A percentile compares a stretch with the other conserved stretches of the same genome.
phyloP scores from a whole-genome alignment of 2,888 invertebrate species.

The Rhaphigaster nebulosa region DNA sequence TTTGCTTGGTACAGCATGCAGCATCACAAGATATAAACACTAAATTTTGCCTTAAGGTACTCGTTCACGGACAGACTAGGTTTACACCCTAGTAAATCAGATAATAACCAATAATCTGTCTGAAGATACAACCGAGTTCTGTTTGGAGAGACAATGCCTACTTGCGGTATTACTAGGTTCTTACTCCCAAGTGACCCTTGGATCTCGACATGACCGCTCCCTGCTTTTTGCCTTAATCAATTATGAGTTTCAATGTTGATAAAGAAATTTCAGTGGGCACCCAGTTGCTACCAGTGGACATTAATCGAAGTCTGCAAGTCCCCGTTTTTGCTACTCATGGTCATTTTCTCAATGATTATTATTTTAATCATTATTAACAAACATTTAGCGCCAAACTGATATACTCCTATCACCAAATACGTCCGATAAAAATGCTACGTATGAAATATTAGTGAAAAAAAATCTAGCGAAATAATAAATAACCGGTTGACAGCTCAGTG shows the following conservation, averaged over 20 bases:
- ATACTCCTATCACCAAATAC: neutral
- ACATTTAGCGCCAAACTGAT: neutral
- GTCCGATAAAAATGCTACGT: neutral
- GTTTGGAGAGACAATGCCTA: neutral
- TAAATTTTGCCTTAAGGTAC: no score
- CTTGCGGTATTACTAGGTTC: neutral
- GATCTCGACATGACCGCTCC: neutral
- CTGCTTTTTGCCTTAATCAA: neutral
- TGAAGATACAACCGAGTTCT: neutral
- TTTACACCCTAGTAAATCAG: neutral
- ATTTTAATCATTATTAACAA: conserved; percentile 7
- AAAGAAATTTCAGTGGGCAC: neutral
- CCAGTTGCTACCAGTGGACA: neutral
- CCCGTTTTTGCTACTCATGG: neutral
- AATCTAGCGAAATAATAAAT: no score
- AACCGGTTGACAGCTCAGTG: no score
- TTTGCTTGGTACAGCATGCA: no score
- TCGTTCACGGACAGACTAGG: no score
- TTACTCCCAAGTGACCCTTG: neutral
- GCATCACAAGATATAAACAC: no score
- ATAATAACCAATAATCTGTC: neutral
- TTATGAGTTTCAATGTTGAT: conserved; percentile 19
- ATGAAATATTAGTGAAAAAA: neutral
- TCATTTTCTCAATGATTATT: conserved; percentile 16
- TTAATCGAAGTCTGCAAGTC: conserved; percentile 5